Conservation (phyloP, 2,888 invertebrate genomes). For the Harpalus rubripes region DNA sequence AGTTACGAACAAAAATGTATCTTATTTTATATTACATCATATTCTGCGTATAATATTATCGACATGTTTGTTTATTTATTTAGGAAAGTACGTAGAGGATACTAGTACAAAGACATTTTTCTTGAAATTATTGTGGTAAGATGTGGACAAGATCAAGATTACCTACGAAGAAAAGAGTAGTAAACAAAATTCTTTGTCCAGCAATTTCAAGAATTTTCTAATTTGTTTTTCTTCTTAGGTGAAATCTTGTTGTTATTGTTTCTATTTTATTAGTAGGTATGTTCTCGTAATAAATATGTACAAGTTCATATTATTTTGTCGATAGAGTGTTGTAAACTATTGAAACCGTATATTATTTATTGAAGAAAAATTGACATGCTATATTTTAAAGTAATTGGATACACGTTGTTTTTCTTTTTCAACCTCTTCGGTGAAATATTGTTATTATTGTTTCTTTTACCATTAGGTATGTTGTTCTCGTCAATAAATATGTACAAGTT, state of each 20-base stretch:
- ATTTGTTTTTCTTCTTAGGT: not conserved
- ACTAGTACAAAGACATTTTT: not conserved
- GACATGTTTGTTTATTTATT: constrained; percentile 9
- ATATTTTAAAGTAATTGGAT: too few species aligned
- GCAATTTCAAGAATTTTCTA: not conserved
- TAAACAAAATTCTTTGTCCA: not conserved
- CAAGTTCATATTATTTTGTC: not conserved
- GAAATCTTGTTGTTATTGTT: not conserved
- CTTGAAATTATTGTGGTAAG: not conserved
- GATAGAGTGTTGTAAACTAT: too few species aligned
- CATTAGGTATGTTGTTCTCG: too few species aligned
- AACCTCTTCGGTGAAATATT: too few species aligned
- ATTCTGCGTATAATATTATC: not conserved
- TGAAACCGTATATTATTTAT: too few species aligned
- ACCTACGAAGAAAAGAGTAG: not conserved
- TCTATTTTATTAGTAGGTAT: not conserved
- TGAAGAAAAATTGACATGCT: too few species aligned
- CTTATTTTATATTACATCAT: not conserved
- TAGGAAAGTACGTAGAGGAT: not conserved
- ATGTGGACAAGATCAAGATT: not conserved
- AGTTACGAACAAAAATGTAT: not conserved
- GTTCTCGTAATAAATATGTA: not conserved
- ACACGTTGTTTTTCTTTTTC: too few species aligned
- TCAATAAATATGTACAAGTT: too few species aligned
- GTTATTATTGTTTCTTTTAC: too few species aligned